Evolutionary conservation across 2,797 vertebrate genomes (phyloP).

Genomic region (Aldrovandia affinis): DNA sequence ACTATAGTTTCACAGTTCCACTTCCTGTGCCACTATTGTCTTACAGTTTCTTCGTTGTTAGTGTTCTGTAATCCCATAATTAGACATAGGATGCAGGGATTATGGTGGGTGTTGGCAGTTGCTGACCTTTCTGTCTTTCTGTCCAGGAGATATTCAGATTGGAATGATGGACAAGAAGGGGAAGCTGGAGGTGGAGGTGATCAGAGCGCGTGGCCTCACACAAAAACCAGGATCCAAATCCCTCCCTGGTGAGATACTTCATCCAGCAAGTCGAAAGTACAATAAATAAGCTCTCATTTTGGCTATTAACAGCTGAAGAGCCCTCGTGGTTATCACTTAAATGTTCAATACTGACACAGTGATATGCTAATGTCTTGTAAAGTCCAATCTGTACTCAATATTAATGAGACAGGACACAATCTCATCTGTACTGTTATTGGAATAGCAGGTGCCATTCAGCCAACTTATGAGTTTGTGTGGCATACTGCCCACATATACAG

Average conservation of each 20-base stretch:
- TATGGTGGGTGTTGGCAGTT: background rate
- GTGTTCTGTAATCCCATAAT: no score
- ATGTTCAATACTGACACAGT: background rate
- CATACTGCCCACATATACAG: no score
- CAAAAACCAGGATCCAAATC: constrained; percentile 97
- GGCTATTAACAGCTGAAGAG: background rate
- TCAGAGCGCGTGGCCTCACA: constrained; percentile 91
- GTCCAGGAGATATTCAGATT: constrained; percentile 95
- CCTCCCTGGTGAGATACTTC: constrained; percentile 84
- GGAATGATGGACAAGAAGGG: constrained; percentile 98
- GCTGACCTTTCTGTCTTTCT: background rate
- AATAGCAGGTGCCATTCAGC: no score
- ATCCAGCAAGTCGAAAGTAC: background rate
- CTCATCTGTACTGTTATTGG: no score
- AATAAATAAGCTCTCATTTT: background rate
- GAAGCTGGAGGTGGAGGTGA: constrained; percentile 96
- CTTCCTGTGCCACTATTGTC: no score
- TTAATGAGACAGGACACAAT: background rate
- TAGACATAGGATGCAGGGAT: background rate
- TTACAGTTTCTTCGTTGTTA: no score
- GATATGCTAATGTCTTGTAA: background rate
- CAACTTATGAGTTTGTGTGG: no score
- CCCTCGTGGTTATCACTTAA: background rate
- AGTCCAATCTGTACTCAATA: background rate
- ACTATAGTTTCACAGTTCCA: no score